Percentiles rank a stretch among this genome's conserved stretches.
Evolutionary conservation across 1,140 invertebrate genomes (phyloP).

Genomic region (Bombus ignitus): DNA sequence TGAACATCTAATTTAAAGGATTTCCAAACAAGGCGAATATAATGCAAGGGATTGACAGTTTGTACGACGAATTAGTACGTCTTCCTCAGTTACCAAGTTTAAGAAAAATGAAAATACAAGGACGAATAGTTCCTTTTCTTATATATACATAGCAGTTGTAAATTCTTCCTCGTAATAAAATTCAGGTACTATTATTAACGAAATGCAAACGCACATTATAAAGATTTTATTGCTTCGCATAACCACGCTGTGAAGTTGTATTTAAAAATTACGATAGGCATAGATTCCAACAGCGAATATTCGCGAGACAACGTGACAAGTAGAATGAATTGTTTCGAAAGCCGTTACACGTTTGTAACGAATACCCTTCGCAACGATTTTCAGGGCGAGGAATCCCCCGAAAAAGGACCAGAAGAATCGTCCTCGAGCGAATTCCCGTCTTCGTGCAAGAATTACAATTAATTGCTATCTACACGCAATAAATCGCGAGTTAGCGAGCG

Average conservation of each 20-base stretch:
- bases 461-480: slow-evolving; percentile 52
- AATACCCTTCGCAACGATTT: not conserved
- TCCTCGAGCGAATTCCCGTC: slow-evolving; percentile 45
- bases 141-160: not conserved
- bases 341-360: not conserved
- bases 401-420: slow-evolving; percentile 45
- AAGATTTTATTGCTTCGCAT: not conserved
- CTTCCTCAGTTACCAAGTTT: no score
- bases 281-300: not conserved
- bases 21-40: no score
- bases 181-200: not conserved
- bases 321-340: not conserved
- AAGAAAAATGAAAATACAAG: no score
- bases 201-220: not conserved
- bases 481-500: slow-evolving; percentile 17
- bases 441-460: slow-evolving; percentile 36
- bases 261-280: not conserved
- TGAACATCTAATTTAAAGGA: no score
- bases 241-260: not conserved
- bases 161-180: not conserved
- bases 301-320: not conserved
- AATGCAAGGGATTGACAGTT: no score
- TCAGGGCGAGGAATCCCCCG: not conserved
- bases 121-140: not conserved
- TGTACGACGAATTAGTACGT: no score